These are phyloP conservation scores for Graptemys geographica DNA, from an alignment of 2,797 vertebrate species.

Conservation along the genomic window DNA sequence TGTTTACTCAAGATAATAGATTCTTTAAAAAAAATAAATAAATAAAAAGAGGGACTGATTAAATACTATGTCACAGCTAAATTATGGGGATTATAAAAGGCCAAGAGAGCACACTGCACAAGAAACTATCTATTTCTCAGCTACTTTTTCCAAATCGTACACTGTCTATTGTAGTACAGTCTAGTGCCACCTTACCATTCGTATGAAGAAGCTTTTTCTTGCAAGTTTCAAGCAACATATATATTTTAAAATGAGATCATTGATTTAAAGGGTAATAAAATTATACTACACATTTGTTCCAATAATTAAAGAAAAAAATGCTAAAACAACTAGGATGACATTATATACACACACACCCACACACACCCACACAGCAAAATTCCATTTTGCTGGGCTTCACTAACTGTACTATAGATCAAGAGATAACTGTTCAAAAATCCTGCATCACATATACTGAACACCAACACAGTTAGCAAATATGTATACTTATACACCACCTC, in stretches of 20 bases:
- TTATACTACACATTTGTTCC: accelerated
- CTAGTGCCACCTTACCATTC: background rate
- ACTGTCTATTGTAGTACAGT: background rate
- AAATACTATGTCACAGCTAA: constrained; percentile 5
- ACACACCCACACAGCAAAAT: accelerated
- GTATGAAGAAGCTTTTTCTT: background rate
- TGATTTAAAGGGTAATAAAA: background rate
- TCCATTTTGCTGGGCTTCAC: background rate
- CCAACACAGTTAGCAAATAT: background rate
- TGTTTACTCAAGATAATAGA: constrained; percentile 66
- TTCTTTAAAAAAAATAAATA: too few relatives aligned
- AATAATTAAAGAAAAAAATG: background rate
- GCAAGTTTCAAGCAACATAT: background rate
- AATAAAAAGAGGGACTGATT: constrained; percentile 28
- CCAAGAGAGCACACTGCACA: accelerated
- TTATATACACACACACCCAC: too few relatives aligned
- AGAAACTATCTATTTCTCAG: background rate
- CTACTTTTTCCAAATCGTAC: accelerated
- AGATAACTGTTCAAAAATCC: accelerated
- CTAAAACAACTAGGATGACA: background rate
- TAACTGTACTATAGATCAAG: accelerated
- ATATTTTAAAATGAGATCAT: background rate
- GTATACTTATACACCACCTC: background rate
- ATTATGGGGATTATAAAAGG: background rate
- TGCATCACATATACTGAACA: background rate